Base-by-base conservation (phyloP, 2,888 invertebrate species). In the Neoitamus cyanurus region DNA sequence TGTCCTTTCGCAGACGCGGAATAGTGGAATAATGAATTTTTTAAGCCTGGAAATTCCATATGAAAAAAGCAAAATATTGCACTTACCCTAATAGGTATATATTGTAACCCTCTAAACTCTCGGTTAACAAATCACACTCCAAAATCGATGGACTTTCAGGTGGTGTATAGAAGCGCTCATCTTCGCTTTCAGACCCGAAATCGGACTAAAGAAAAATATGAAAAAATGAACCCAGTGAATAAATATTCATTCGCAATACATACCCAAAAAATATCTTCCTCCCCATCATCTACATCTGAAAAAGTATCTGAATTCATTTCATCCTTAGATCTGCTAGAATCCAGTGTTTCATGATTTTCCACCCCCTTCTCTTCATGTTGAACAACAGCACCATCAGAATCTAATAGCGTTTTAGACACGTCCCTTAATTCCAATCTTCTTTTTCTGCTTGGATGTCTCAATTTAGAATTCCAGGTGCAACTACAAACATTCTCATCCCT, bases 71-170 rank as follows among this genome's bases (percentile, higher is more conserved):
- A 75, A 31, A 15, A 42, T 31, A 84, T 25, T n/a, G 2, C 46
- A 88, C 90, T 90, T 89, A 96, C 96, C 96, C 96, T 93, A 88
- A 95, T 93, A 90, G 94, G 94, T 85, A 93, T 0, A 90, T 88
- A 15, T 93, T 93, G 36, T 92, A 93, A 7, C 25, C 34, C 42
- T 83, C 28, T 37, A 90, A 88, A 46, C 90, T 90, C 87, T 91
- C 92, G 30, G 92, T 91, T 58, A 92, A 90, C 3, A 89, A 82
- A 86, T 86, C 77, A 86, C 83, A 77, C 25, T 86, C 87, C 7
- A 88, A 85, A 58, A 88, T 88, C 7, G 89, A 88, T 86, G 88
- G 92, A 89, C 88, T 92, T 88, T 91, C 93, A 87, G 91, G 94
- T 2, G 96, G 96, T 0, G 96, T 96, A 84, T 91, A 92, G 90